These are phyloP conservation scores for Cyanoliseus patagonus DNA, from an alignment of 2,113 vertebrate species.

Conservation along the genomic window DNA sequence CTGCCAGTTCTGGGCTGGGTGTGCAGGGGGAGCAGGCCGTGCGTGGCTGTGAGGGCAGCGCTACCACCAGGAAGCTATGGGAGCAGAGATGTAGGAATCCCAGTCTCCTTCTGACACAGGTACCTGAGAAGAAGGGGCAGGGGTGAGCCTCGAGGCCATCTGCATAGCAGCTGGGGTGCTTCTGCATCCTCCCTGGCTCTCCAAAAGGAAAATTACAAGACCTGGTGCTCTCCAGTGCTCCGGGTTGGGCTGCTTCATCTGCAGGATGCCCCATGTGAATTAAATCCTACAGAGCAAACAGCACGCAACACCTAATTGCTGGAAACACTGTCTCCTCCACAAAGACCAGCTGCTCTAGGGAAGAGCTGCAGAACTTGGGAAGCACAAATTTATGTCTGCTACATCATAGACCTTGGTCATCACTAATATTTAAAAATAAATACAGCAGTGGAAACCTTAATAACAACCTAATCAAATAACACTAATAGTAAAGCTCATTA, in stretches of 20 bases:
- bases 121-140: not conserved
- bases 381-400: not conserved
- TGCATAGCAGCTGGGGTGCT: not conserved
- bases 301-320: rapidly evolving
- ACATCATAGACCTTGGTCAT: rapidly evolving
- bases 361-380: not conserved
- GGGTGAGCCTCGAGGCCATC: not conserved
- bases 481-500: not conserved
- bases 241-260: not conserved
- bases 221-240: not conserved
- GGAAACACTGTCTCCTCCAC: not conserved
- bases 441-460: not conserved
- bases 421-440: not conserved
- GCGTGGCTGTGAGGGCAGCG: rapidly evolving
- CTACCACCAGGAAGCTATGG: rapidly evolving
- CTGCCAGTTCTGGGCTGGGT: rapidly evolving
- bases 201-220: not conserved
- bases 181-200: not conserved
- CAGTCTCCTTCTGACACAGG: not conserved
- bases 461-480: too few relatives aligned
- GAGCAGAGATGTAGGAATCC: not conserved
- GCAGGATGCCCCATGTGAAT: rapidly evolving
- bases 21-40: not conserved
- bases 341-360: not conserved
- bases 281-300: not conserved